phyloP scores from a whole-genome alignment of 2,888 invertebrate genomes.

The Philonicus albiceps region DNA sequence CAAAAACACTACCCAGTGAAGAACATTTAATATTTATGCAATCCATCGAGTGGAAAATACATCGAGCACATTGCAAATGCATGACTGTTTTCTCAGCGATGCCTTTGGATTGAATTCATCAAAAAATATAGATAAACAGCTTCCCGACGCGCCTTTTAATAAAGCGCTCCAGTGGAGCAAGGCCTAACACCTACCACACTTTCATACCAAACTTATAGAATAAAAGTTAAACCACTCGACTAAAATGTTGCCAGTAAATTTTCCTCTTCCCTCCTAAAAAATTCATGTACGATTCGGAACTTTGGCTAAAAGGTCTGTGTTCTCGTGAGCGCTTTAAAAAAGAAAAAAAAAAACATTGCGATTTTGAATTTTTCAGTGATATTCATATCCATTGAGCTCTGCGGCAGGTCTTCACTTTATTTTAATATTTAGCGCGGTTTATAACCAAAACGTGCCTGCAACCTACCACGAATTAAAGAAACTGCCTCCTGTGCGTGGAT shows the following conservation, averaged over 20 bases:
- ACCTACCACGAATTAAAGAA: not conserved
- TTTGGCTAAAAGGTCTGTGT: not conserved
- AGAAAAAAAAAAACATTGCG: not conserved
- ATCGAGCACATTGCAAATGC: not conserved
- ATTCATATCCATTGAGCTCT: not conserved
- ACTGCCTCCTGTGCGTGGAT: not conserved
- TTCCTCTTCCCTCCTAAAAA: not conserved
- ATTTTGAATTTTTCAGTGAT: not conserved
- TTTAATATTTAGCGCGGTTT: not conserved
- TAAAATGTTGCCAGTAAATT: slow-evolving; percentile 5
- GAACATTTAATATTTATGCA: not conserved
- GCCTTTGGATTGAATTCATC: not conserved
- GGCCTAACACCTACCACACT: not conserved
- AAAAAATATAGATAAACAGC: not conserved
- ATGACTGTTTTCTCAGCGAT: not conserved
- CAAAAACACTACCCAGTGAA: not conserved
- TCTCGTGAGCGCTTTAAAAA: not conserved
- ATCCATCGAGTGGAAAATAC: not conserved
- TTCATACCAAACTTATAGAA: not conserved
- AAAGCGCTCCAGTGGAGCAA: not conserved
- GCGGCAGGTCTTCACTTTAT: not conserved
- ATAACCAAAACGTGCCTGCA: not conserved
- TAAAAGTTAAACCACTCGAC: not conserved
- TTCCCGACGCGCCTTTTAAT: not conserved
- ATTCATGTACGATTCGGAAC: not conserved